Evolutionary conservation across 1,140 invertebrate genomes (phyloP).

Genomic region (Colletes latitarsis): DNA sequence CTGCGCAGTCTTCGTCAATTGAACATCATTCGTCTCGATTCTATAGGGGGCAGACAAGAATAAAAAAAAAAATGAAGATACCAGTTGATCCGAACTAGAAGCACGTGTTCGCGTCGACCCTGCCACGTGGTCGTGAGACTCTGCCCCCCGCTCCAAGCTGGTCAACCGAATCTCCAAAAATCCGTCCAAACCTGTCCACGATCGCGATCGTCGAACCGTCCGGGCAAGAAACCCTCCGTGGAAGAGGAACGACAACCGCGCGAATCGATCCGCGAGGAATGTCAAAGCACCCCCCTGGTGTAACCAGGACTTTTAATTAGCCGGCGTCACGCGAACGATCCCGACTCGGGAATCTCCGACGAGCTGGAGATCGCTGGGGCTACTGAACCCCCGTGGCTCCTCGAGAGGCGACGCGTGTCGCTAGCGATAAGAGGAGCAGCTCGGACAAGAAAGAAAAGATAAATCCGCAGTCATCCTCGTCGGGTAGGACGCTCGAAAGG

Average conservation of each 20-base stretch:
- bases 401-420: slow-evolving; percentile 4
- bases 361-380: neutral
- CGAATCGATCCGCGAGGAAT: slow-evolving; percentile 30
- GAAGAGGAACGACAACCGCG: slow-evolving; percentile 11
- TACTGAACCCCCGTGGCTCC: neutral
- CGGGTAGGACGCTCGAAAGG: slow-evolving; percentile 45
- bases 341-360: neutral
- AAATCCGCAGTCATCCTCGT: slow-evolving; percentile 63
- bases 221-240: neutral
- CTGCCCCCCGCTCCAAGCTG: neutral
- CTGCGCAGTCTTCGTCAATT: slow-evolving; percentile 75
- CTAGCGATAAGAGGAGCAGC: slow-evolving; percentile 4
- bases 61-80: slow-evolving; percentile 20
- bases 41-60: slow-evolving; percentile 49
- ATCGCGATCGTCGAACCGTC: neutral
- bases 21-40: slow-evolving; percentile 76
- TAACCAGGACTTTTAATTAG: slow-evolving; percentile 16
- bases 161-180: neutral
- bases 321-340: slow-evolving; percentile 16
- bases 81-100: slow-evolving; percentile 22
- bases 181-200: neutral
- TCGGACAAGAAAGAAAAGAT: slow-evolving; percentile 51
- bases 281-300: neutral
- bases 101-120: neutral
- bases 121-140: neutral